Percentiles rank a stretch among this genome's conserved stretches.
phyloP scores from a whole-genome alignment of 2,888 invertebrate species.

The Parnassius orleans region DNA sequence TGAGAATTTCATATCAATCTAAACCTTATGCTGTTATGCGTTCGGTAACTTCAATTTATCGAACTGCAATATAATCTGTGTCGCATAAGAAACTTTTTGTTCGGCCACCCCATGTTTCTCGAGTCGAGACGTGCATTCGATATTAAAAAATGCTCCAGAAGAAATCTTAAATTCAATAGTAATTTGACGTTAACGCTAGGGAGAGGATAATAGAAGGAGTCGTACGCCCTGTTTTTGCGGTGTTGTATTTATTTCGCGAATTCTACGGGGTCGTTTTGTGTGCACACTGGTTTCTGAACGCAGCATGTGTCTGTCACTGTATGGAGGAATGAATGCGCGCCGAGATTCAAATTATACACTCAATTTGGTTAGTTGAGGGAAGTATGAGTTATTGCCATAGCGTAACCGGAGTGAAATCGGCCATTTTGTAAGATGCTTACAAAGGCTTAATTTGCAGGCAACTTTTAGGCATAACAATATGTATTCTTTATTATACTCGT shows the following conservation, averaged over 20 bases:
- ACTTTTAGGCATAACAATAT: constrained; percentile 60
- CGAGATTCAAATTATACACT: constrained; percentile 76
- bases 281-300: constrained; percentile 70
- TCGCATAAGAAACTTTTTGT: constrained; percentile 49
- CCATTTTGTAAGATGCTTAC: constrained; percentile 58
- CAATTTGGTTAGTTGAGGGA: constrained; percentile 72
- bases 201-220: constrained; percentile 63
- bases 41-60: constrained; percentile 47
- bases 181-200: constrained; percentile 70
- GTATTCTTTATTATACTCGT: constrained; percentile 50
- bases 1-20: constrained; percentile 46
- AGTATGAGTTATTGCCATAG: constrained; percentile 71
- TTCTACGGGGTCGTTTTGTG: constrained; percentile 69
- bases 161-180: constrained; percentile 78
- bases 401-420: constrained; percentile 71
- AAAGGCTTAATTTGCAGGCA: constrained; percentile 48
- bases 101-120: constrained; percentile 48
- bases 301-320: constrained; percentile 69
- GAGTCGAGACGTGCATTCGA: constrained; percentile 64
- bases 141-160: constrained; percentile 72
- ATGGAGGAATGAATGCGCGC: constrained; percentile 58
- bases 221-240: constrained; percentile 75
- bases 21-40: constrained; percentile 59
- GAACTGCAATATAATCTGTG: constrained; percentile 41
- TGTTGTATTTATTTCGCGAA: constrained; percentile 77